Evolutionary conservation across 1,140 invertebrate species (phyloP).

Genomic region (Trachymyrmex septentrionalis): DNA sequence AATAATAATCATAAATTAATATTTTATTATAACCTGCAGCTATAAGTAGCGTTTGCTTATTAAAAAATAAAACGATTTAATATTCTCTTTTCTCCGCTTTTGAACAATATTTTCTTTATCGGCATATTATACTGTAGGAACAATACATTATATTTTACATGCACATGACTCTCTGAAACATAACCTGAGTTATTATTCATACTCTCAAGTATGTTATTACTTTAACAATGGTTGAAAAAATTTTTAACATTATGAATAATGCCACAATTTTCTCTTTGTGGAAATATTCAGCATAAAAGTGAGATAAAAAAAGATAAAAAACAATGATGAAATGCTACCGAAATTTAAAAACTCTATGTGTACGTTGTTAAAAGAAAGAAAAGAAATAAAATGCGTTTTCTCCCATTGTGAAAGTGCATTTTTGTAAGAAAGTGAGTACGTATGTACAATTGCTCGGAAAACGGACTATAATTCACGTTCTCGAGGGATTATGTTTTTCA

Average conservation of each 20-base stretch:
- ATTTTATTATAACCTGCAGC: not conserved
- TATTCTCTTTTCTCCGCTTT: not conserved
- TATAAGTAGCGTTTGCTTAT: not conserved
- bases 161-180: not conserved
- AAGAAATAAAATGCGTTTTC: not conserved
- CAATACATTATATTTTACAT: slow-evolving; percentile 5
- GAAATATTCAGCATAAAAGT: not conserved
- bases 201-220: not conserved
- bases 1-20: not conserved
- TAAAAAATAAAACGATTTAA: not conserved
- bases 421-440: not conserved
- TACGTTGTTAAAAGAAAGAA: slow-evolving; percentile 6
- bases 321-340: not conserved
- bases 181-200: slow-evolving; percentile 28
- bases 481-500: slow-evolving; percentile 21
- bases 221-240: not conserved
- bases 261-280: slow-evolving; percentile 3
- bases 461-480: slow-evolving; percentile 2
- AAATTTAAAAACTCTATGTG: slow-evolving; percentile 1
- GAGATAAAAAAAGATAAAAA: not conserved
- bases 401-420: slow-evolving; percentile 5
- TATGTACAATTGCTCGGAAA: not conserved
- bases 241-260: slow-evolving; percentile 34
- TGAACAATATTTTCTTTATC: not conserved
- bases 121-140: not conserved